Evolutionary conservation across 2,113 vertebrate species (phyloP), one percentile per base, ranked within the genome.

Genomic region (Podarcis raffonei): DNA sequence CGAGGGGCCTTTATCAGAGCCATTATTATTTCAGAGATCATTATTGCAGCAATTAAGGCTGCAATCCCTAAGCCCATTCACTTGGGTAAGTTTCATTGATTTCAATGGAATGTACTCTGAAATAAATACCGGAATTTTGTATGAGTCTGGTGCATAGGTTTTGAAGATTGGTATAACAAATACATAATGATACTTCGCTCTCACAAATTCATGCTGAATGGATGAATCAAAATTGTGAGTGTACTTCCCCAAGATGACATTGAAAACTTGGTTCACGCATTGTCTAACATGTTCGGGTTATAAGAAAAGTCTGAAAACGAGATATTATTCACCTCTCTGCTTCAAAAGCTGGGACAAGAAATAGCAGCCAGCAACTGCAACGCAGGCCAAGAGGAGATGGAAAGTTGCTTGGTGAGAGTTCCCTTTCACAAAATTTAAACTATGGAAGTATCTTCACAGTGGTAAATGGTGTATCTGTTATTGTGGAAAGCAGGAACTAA

Each of bases 31-130:
- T 89, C 74, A 69, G 18, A 83, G 23, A 20, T 86, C 59, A 27
- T 79, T 68, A 53, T n/a, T 79, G 42, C 30, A 25, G 37, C 75
- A 48, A 42, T 86, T 78, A 68, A 78, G 37, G 27, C 32, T 78
- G 3, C 4, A 53, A 57, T 69, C 30, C 20, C 87, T 37, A 27
- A 59, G 25, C 25, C 8, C 77, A 80, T 22, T 57, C 42, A 57
- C 39, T 65, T 85, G 84, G 72, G 48, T 53, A 85, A 88, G 13
- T 22, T n/a, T 9, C 37, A 42, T 83, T 88, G 80, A 76, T 83
- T 88, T 82, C 69, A 83, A 1, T 48, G 27, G 20, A 76, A 42
- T 37, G 7, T 83, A 37, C 5, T 65, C n/a, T 75, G 57, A 88
- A 74, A 39, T 76, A 76, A 82, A 42, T 75, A 25, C 82, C 62